Evolutionary conservation across 2,888 invertebrate species (phyloP), one percentile per base, ranked within the genome.

Genomic region (Thymelicus lineola): DNA sequence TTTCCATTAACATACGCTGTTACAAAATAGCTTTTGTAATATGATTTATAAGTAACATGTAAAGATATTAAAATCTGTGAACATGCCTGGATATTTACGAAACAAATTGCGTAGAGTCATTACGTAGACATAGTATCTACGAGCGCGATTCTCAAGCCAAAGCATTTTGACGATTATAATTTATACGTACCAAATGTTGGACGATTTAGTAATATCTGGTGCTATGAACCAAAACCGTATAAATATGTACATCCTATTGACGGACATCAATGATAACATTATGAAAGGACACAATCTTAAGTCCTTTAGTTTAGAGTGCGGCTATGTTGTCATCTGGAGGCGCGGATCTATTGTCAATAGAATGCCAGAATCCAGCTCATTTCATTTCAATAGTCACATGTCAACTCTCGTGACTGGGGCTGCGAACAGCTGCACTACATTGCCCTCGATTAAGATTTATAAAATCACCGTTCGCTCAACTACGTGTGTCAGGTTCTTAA

Each of bases 401-500:
- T 79, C 76, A 71, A 74, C 72, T 72, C 74, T 65, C 71, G 72
- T 76, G 74, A 74, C 73, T 72, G 72, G 71, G 72, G 73, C 76
- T 75, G 73, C 71, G 73, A 76, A 75, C 78, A 78, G 77, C 77
- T 81, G 76, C 75, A 75, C 71, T 74, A 76, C 77, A 82, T 79
- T 83, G 77, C 73, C 75, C 74, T 76, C 79, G 80, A 83, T 82
- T 79, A 75, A 72, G 75, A 76, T 75, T 78, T 77, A 79, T 79
- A 76, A 74, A 79, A 80, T 81, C 75, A 73, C 75, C 76, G 76
- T 78, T 76, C 74, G 77, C 77, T 79, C 79, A 76, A 78, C 77
- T 77, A 79, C 77, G 79, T 78, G 75, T 77, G 79, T 82, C 80
- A 77, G 76, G 80, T 78, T 77, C 75, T 78, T 87, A 86, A 84